Base-by-base conservation (phyloP, 1,140 invertebrate genomes). In the Zaprionus capensis region DNA sequence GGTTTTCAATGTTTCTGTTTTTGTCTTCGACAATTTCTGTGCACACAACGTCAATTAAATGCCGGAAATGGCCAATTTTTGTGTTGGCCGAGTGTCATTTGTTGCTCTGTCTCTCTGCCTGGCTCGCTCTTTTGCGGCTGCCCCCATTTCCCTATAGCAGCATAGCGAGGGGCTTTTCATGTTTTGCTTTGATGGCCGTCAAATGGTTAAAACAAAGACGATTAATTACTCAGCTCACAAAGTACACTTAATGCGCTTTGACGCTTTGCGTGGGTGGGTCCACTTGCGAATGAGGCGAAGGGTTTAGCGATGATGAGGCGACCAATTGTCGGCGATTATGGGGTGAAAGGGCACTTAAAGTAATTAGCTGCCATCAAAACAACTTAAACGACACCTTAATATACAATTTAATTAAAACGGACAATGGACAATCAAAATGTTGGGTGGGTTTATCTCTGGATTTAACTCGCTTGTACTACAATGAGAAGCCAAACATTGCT, bases 41-140 rank as follows among this genome's bases (percentile, higher is more conserved):
- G 78, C 78, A 71, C 76, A 71, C 71, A 72, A 76, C 85, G 78
- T 87, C 84, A 90, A 87, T 87, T 90, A 87, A 87, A 84, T 83
- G 84, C 76, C 84, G 84, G 84, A 88, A 87, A 84, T 84, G 78
- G 64, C 81, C 78, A 87, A 90, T 87, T 87, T 81, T 72, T 38
- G 77, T 90, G 83, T 80, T 87, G 80, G 71, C 80, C 80, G 76
- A 76, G 67, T 64, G 61, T 68, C 14, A 36, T 46, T 74, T 72
- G 55, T 61, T 64, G 53, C 34, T 70, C 36, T 76, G 38, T 55
- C 41, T 76, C 22, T 49, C 57, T 46, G 53, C 62, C 24, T 55
- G 9, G 36, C n/a, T 55, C 64, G 44, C 51, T 46, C 28, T 75
- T 70, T 65, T 77, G 58, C 61, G 59, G 74, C 65, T 78, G 81